Percentiles rank a stretch among this genome's conserved stretches.
phyloP scores from a whole-genome alignment of 2,888 invertebrate genomes.

The Gonocerus acuteangulatus region DNA sequence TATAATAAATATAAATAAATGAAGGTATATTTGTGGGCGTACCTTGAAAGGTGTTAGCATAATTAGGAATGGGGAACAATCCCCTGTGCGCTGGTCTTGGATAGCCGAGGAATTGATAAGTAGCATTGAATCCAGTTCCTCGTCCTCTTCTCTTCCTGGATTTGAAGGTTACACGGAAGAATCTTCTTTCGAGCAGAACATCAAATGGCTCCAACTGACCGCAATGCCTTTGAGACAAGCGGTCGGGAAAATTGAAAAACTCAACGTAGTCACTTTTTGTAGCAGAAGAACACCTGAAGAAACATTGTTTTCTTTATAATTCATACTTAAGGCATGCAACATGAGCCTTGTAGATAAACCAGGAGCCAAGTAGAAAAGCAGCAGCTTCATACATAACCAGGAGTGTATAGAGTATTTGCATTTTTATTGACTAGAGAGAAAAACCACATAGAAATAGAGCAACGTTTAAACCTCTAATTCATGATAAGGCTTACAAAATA shows the following conservation, averaged over 20 bases:
- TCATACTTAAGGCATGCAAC: no score
- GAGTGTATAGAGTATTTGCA: no score
- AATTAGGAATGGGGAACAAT: conserved; percentile 3
- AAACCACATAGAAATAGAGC: no score
- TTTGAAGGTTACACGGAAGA: conserved; percentile 89
- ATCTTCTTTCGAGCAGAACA: conserved; percentile 78
- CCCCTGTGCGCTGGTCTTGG: conserved; percentile 16
- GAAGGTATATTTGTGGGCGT: no score
- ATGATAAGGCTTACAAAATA: no score
- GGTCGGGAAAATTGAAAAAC: conserved; percentile 86
- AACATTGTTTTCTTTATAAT: no score
- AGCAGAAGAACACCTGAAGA: conserved; percentile 71
- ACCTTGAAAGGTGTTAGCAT: not conserved
- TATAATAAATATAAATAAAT: no score
- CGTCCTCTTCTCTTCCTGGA: conserved; percentile 83
- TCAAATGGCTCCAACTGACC: conserved; percentile 74
- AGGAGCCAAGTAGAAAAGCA: no score
- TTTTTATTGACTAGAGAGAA: no score
- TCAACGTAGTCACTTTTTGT: conserved; percentile 93
- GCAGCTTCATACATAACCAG: no score
- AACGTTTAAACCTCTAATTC: no score
- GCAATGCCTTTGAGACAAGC: conserved; percentile 81
- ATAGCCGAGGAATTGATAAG: conserved; percentile 65
- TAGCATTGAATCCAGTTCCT: conserved; percentile 87
- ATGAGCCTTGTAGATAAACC: no score